These are phyloP conservation scores for Tillus elongatus DNA, from an alignment of 2,888 invertebrate genomes.

Conservation along the genomic window DNA sequence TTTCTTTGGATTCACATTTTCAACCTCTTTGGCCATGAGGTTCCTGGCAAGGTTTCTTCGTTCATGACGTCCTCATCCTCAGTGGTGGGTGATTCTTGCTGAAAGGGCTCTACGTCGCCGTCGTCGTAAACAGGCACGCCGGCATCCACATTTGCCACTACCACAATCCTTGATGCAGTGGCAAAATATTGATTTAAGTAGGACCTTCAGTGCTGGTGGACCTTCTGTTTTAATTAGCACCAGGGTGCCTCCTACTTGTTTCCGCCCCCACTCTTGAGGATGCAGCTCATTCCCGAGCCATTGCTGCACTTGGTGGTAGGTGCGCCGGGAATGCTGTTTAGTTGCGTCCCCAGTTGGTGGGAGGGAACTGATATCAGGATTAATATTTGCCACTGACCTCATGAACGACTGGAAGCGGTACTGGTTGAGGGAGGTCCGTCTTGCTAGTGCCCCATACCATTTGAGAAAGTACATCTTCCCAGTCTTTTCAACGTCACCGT, in stretches of 20 bases:
- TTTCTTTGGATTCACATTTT: no score
- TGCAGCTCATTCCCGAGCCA: constrained; percentile 12
- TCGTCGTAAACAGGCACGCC: constrained; percentile 15
- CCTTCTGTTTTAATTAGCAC: constrained; percentile 12
- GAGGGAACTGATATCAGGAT: constrained; percentile 13
- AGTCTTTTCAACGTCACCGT: no score
- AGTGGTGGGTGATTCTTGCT: constrained; percentile 14
- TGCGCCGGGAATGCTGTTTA: no score
- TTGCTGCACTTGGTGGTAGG: no score
- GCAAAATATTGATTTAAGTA: constrained; percentile 15
- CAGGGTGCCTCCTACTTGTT: constrained; percentile 14
- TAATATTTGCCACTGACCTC: constrained; percentile 10
- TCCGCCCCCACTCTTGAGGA: no score
- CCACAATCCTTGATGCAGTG: constrained; percentile 15
- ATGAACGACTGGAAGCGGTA: constrained; percentile 10
- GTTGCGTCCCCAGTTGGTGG: constrained; percentile 11
- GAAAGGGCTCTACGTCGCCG: constrained; percentile 17
- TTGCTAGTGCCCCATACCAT: constrained; percentile 6
- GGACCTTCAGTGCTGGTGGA: constrained; percentile 14
- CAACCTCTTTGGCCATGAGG: no score
- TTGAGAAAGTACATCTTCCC: no score
- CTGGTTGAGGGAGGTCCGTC: constrained; percentile 8
- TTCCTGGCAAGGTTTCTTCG: no score
- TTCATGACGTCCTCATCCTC: constrained; percentile 17
- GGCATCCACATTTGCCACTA: constrained; percentile 14